These are phyloP conservation scores for Linyphia triangularis DNA, from an alignment of 2,888 invertebrate genomes.

Conservation along the genomic window DNA sequence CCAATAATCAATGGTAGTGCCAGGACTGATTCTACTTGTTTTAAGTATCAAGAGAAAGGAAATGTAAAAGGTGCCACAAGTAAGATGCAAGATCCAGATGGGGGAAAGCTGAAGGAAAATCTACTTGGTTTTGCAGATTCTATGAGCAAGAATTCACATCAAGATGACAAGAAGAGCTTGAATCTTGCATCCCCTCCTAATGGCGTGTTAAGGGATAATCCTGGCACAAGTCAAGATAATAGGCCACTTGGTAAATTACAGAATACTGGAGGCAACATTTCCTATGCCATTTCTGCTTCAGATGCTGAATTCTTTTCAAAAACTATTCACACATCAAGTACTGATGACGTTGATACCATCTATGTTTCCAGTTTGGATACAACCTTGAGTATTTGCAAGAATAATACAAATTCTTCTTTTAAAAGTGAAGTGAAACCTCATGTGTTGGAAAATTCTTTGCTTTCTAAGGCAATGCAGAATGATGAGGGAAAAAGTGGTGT, in stretches of 20 bases:
- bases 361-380: neutral
- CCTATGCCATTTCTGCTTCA: neutral
- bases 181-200: neutral
- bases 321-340: neutral
- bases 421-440: neutral
- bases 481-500: neutral
- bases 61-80: neutral
- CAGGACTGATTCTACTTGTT: neutral
- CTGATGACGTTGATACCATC: neutral
- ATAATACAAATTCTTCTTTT: neutral
- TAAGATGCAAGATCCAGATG: neutral
- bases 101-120: neutral
- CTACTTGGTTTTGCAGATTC: neutral
- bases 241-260: neutral
- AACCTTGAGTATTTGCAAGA: constrained; percentile 2
- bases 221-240: neutral
- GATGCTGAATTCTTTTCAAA: neutral
- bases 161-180: neutral
- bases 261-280: neutral
- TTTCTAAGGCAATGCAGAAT: neutral
- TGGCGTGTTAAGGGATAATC: neutral
- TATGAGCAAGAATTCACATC: neutral
- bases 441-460: neutral
- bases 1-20: neutral
- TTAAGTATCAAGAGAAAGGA: neutral